These are phyloP conservation scores for Tetraodon nigroviridis DNA, from an alignment of 2,113 vertebrate genomes.

Conservation along the genomic window DNA sequence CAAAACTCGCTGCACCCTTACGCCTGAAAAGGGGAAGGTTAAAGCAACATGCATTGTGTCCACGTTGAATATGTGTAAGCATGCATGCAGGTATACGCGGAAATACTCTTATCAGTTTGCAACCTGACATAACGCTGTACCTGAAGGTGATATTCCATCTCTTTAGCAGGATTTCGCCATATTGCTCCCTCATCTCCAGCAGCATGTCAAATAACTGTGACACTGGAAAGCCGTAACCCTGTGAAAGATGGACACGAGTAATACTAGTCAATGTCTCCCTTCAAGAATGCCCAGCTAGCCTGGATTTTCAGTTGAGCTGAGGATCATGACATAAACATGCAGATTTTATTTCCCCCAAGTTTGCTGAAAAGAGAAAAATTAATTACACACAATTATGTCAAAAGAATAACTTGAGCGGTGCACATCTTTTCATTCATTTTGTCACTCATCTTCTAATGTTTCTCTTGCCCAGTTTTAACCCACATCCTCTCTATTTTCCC, in stretches of 20 bases:
- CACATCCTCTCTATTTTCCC: conserved; percentile 25
- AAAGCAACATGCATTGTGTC: background rate
- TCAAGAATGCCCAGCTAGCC: background rate
- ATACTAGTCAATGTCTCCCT: background rate
- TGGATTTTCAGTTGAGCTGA: too few species aligned
- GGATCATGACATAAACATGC: background rate
- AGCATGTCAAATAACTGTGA: conserved; percentile 97
- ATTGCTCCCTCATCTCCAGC: conserved; percentile 94
- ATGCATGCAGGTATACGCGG: background rate
- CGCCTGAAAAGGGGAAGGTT: conserved; percentile 36
- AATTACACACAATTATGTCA: conserved; percentile 46
- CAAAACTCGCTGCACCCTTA: background rate
- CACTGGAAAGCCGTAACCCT: conserved; percentile 94
- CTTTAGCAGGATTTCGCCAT: conserved; percentile 92
- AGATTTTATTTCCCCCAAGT: background rate
- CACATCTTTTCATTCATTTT: conserved; percentile 3
- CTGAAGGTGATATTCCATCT: conserved; percentile 92
- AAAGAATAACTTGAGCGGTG: conserved; percentile 4
- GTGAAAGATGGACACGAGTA: conserved; percentile 12
- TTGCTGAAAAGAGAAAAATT: conserved; percentile 1
- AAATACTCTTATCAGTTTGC: background rate
- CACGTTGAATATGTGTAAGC: too few species aligned
- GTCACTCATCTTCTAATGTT: conserved; percentile 25
- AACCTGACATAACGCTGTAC: conserved; percentile 55
- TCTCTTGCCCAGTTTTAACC: conserved; percentile 8